Percentiles rank a stretch among this genome's conserved stretches.
These are phyloP conservation scores for Sphaerophoria taeniata DNA, from an alignment of 2,888 invertebrate species.

Conservation along the genomic window DNA sequence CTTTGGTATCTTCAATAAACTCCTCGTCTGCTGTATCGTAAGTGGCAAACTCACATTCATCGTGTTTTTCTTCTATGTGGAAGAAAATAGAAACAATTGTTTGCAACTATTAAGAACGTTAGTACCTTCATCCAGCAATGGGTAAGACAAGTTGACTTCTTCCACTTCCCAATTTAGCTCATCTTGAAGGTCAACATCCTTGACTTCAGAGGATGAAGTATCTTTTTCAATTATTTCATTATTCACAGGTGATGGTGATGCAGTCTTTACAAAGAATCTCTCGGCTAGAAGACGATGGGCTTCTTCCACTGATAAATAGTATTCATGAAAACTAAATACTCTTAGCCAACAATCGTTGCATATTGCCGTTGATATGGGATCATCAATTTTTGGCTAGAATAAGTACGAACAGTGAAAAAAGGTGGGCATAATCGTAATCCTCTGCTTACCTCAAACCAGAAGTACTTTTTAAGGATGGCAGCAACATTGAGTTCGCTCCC, in stretches of 20 bases:
- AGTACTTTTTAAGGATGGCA: slow-evolving; percentile 79
- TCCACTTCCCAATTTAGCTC: slow-evolving; percentile 60
- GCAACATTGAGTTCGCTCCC: slow-evolving; percentile 79
- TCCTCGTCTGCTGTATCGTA: slow-evolving; percentile 7
- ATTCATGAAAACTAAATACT: slow-evolving; percentile 80
- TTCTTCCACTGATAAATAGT: slow-evolving; percentile 79
- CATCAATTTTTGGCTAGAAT: slow-evolving; percentile 78
- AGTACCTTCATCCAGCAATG: slow-evolving; percentile 42
- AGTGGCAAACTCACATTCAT: background rate
- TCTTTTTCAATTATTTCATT: slow-evolving; percentile 46
- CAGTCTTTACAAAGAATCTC: slow-evolving; percentile 77
- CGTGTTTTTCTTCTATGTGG: slow-evolving; percentile 36
- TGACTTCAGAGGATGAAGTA: slow-evolving; percentile 55
- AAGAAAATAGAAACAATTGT: background rate
- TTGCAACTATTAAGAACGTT: background rate
- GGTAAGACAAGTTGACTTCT: slow-evolving; percentile 35
- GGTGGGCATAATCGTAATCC: too few species aligned
- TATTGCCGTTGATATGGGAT: slow-evolving; percentile 80
- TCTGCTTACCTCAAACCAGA: slow-evolving; percentile 81
- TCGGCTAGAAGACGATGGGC: slow-evolving; percentile 80
- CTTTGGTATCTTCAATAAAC: slow-evolving; percentile 3
- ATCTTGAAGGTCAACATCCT: slow-evolving; percentile 40
- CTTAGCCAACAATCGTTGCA: slow-evolving; percentile 81
- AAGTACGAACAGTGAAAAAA: background rate
- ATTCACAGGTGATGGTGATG: slow-evolving; percentile 27